Conservation (phyloP, 2,888 invertebrate genomes). For the Platycheirus albimanus region DNA sequence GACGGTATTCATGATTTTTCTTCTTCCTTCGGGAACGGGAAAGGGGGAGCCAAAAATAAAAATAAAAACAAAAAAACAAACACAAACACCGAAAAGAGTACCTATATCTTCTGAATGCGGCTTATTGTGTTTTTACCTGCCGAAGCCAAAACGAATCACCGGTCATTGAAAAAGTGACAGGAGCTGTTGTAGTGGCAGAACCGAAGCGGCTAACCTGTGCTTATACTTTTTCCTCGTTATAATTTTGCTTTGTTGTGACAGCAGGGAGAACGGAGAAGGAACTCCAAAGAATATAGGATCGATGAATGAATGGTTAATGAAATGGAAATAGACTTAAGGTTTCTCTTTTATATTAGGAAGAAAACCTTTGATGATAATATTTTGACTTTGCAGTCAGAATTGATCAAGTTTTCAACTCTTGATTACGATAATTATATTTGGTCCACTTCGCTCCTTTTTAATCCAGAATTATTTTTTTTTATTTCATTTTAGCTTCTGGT, state of each 20-base stretch:
- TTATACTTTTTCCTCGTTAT: constrained; percentile 17
- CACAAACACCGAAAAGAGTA: constrained; percentile 13
- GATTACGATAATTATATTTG: constrained; percentile 17
- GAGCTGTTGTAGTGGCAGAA: constrained; percentile 55
- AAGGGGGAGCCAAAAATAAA: constrained; percentile 44
- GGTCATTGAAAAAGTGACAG: constrained; percentile 72
- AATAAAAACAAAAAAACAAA: constrained; percentile 30
- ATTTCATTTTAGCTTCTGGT: constrained; percentile 74
- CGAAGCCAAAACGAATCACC: constrained; percentile 73
- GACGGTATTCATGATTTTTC: constrained; percentile 73
- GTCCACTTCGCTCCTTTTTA: constrained; percentile 19
- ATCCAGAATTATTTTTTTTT: constrained; percentile 55
- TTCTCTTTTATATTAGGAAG: too few species aligned
- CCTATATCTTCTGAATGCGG: constrained; percentile 51
- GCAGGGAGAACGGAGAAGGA: constrained; percentile 5
- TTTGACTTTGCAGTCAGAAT: constrained; percentile 67
- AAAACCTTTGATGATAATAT: constrained; percentile 37
- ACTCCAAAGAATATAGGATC: constrained; percentile 11
- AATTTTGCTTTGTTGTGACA: constrained; percentile 66
- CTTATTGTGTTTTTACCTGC: constrained; percentile 63
- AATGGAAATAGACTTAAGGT: constrained; percentile 73
- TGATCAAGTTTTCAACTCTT: constrained; percentile 47
- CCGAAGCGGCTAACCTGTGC: constrained; percentile 41
- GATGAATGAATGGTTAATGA: constrained; percentile 68
- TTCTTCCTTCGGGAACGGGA: constrained; percentile 41